Conservation (phyloP, 92 coral and sea anemone species). For the Phymanthus crucifer region DNA sequence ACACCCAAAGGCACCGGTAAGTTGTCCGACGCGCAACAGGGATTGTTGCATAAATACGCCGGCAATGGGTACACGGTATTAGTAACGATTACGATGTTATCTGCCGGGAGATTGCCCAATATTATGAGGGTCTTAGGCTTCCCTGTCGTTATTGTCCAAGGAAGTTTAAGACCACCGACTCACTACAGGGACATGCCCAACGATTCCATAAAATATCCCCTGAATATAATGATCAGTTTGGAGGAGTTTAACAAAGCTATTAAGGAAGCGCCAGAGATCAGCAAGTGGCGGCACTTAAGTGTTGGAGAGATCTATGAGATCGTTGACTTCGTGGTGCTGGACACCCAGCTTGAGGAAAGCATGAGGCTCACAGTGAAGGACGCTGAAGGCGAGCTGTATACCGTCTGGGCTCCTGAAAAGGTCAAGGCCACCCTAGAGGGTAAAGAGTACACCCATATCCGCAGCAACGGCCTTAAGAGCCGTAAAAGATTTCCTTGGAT, state of each 20-base stretch:
- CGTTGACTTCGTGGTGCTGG: not conserved
- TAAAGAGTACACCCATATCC: not conserved
- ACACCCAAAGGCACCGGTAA: not conserved
- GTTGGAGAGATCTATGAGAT: too few relatives aligned
- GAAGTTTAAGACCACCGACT: not conserved
- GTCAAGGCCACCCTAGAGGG: not conserved
- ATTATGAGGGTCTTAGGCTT: not conserved
- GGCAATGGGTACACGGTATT: not conserved
- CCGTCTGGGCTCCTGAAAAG: not conserved
- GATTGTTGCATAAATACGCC: not conserved
- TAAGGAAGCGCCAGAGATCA: not conserved
- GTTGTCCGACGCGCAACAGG: not conserved
- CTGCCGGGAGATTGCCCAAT: not conserved
- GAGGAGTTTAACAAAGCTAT: too few relatives aligned
- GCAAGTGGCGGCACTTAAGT: not conserved
- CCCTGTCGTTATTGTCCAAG: too few relatives aligned
- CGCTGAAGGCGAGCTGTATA: not conserved
- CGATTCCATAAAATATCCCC: too few relatives aligned
- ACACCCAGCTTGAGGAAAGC: not conserved
- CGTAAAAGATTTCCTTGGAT: too few relatives aligned
- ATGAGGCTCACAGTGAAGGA: not conserved
- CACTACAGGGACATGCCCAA: not conserved
- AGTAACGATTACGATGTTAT: not conserved
- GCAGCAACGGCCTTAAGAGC: too few relatives aligned
- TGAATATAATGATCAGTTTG: too few relatives aligned